A percentile compares a stretch with the other conserved stretches of the same genome.
phyloP scores from a whole-genome alignment of 2,888 invertebrate species.

The Punctoribates punctum region DNA sequence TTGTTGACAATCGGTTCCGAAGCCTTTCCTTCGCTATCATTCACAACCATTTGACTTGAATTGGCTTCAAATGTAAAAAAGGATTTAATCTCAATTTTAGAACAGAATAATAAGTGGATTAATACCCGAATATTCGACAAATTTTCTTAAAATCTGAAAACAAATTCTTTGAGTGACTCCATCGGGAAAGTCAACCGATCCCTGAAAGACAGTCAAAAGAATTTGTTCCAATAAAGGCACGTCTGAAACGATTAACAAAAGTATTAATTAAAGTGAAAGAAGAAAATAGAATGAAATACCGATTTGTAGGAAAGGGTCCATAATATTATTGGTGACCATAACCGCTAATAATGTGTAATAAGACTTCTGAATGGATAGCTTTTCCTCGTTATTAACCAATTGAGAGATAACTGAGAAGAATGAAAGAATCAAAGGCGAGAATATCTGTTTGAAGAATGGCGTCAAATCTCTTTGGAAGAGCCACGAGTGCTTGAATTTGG shows the following conservation, averaged over 20 bases:
- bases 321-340: slow-evolving; percentile 57
- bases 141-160: slow-evolving; percentile 55
- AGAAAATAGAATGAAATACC: slow-evolving; percentile 44
- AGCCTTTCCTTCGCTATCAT: neutral
- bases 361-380: slow-evolving; percentile 56
- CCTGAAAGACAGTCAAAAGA: slow-evolving; percentile 57
- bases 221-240: slow-evolving; percentile 51
- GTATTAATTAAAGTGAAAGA: neutral
- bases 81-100: neutral
- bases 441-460: slow-evolving; percentile 57
- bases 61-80: neutral
- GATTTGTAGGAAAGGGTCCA: slow-evolving; percentile 55
- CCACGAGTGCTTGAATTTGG: slow-evolving; percentile 58
- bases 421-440: slow-evolving; percentile 57
- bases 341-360: slow-evolving; percentile 58
- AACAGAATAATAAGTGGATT: neutral
- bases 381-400: slow-evolving; percentile 57
- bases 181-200: slow-evolving; percentile 58
- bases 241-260: slow-evolving; percentile 50
- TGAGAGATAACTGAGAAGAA: slow-evolving; percentile 57
- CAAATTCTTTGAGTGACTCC: slow-evolving; percentile 59
- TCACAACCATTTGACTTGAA: neutral
- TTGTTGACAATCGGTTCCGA: neutral
- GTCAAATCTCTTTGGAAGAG: slow-evolving; percentile 56
- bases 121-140: slow-evolving; percentile 57